Percentiles rank a stretch among this genome's conserved stretches.
Conservation (phyloP, 2,797 vertebrate genomes). For the Tangara arthus region DNA sequence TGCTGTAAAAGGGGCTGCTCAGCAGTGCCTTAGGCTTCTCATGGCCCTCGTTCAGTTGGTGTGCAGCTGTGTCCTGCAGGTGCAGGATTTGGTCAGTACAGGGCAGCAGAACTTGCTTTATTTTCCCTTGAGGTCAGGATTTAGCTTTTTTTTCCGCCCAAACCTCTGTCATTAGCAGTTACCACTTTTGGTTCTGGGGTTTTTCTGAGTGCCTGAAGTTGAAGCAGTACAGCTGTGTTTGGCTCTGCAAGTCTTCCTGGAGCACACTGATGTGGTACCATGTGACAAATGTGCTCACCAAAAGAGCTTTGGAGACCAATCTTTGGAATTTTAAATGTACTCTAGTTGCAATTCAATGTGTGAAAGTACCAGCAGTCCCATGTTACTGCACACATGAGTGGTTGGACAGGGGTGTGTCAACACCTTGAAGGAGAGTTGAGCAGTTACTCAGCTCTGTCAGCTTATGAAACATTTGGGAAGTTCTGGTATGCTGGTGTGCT, state of each 20-base stretch:
- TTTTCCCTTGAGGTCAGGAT: neutral
- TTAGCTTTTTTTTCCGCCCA: neutral
- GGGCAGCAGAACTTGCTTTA: neutral
- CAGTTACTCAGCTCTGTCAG: neutral
- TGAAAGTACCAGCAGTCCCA: neutral
- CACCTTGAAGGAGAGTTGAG: neutral
- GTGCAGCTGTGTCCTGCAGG: neutral
- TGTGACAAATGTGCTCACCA: neutral
- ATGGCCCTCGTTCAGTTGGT: rapidly evolving
- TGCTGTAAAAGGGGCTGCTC: neutral
- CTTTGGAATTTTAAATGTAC: neutral
- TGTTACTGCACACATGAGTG: too few relatives aligned
- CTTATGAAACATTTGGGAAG: neutral
- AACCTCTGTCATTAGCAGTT: neutral
- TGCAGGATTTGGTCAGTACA: neutral
- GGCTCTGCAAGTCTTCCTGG: neutral
- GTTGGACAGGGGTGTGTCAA: neutral
- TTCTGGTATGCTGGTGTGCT: neutral
- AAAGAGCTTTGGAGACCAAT: neutral
- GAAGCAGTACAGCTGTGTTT: neutral
- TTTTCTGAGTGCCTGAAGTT: neutral
- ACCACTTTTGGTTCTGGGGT: neutral
- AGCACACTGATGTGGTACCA: neutral
- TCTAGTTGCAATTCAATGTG: neutral
- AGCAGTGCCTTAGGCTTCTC: neutral